Percentiles rank a stretch among this genome's conserved stretches.
These are phyloP conservation scores for Ectropis grisescens DNA, from an alignment of 1,140 invertebrate species.

Conservation along the genomic window DNA sequence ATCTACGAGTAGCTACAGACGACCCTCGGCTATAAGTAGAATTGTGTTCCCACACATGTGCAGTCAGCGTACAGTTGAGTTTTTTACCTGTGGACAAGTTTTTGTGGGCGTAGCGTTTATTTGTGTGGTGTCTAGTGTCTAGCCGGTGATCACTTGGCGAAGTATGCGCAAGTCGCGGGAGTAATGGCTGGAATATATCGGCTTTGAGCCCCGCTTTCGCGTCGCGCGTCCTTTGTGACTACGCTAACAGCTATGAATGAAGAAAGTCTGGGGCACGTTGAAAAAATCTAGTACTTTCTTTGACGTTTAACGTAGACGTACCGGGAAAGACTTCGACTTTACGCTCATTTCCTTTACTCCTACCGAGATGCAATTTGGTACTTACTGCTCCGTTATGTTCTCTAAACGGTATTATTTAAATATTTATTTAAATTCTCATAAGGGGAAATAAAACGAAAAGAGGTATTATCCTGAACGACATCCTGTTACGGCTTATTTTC, in stretches of 20 bases:
- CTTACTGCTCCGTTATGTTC: too few relatives aligned
- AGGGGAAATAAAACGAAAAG: constrained; percentile 48
- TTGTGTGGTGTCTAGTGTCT: constrained; percentile 31
- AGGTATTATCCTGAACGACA: constrained; percentile 63
- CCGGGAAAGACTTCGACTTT: too few relatives aligned
- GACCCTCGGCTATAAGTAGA: constrained; percentile 45
- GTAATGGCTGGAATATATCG: constrained; percentile 36
- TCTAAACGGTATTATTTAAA: too few relatives aligned
- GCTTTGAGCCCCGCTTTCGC: constrained; percentile 19
- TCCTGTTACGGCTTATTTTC: constrained; percentile 64
- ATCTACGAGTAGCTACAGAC: constrained; percentile 65
- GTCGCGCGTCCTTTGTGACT: constrained; percentile 19
- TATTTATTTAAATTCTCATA: constrained; percentile 8
- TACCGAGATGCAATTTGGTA: too few relatives aligned
- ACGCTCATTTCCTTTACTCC: too few relatives aligned
- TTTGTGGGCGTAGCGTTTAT: constrained; percentile 37
- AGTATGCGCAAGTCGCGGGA: constrained; percentile 35
- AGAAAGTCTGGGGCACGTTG: not conserved
- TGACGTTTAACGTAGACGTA: not conserved
- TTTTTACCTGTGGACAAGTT: constrained; percentile 41
- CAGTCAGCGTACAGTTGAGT: constrained; percentile 27
- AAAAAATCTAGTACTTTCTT: constrained; percentile 3
- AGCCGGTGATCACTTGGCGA: constrained; percentile 35
- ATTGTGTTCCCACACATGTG: constrained; percentile 35
- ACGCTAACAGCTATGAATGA: constrained; percentile 17